These are phyloP conservation scores for Bovichtus variegatus DNA, from an alignment of 2,797 vertebrate genomes.

Conservation along the genomic window DNA sequence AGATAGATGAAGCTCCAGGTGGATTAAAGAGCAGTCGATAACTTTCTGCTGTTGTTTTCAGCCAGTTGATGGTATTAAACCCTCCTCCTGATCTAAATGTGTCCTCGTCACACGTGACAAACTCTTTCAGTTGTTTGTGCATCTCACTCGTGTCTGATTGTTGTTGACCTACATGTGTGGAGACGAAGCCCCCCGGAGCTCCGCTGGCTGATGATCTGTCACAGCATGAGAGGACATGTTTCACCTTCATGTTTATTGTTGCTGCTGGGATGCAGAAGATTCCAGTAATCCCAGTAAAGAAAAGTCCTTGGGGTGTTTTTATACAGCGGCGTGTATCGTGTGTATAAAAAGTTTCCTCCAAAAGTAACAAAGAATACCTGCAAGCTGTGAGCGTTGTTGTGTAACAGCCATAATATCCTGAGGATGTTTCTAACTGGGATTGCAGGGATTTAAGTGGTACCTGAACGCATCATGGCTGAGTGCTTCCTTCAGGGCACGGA, in stretches of 20 bases:
- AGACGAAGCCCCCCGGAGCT: not conserved
- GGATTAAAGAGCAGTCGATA: no score
- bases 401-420: constrained; percentile 20
- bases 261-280: not conserved
- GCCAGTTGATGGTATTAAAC: not conserved
- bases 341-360: constrained; percentile 4
- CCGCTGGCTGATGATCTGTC: not conserved
- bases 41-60: no score
- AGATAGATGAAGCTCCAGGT: no score
- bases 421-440: constrained; percentile 20
- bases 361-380: not conserved
- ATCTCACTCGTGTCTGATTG: not conserved
- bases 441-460: constrained; percentile 41
- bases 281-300: constrained; percentile 1
- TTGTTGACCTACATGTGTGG: constrained; percentile 22
- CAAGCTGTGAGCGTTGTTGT: not conserved
- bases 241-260: not conserved
- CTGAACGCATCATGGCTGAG: constrained; percentile 44
- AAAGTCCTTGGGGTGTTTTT: not conserved
- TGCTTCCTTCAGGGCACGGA: constrained; percentile 47
- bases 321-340: not conserved
- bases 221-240: not conserved
- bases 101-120: not conserved
- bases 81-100: not conserved
- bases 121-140: not conserved